Evolutionary conservation across 2,888 invertebrate species (phyloP), one percentile per base, ranked within the genome.

Genomic region (Exocentrus adspersus): DNA sequence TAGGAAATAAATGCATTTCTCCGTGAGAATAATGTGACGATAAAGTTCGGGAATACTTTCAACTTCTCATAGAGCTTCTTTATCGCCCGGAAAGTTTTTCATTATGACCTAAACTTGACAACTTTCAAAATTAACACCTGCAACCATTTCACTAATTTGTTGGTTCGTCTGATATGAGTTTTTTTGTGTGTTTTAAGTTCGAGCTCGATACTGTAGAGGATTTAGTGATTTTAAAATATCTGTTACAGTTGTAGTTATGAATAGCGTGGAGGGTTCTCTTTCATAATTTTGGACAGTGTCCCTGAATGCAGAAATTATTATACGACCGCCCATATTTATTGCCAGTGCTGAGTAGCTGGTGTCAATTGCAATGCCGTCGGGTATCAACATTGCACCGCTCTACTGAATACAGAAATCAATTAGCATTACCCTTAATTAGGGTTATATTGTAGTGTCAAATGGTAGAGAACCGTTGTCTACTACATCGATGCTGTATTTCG

Each of bases 391-490:
- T 69, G 65, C 68, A 66, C 71, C 69, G 72, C 71, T 74, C 62
- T 75, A 71, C 75, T 68, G 73, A 68, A 74, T 75, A 70, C 76
- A 71, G 73, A 72, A 78, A 77, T 77, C 78, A 79, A 79, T 79
- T 79, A 75, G 73, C 76, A 75, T 74, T 72, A 74, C 71, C 71
- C 72, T 74, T 76, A 79, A 79, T 76, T 75, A 75, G 71, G 63
- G 67, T 66, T 53, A 75, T 72, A 76, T 75, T 74, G 75, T 73
- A 66, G 67, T 73, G 73, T 71, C 72, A 71, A 70, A 68, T 69
- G 65, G 62, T 51, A 48, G 59, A 60, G 59, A 69, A 60, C 64
- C 67, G 59, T 68, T 69, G 69, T 69, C 64, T 59, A 58, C 64
- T 70, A 61, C 58, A 65, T 62, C 41, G 56, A 65, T 66, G 64